phyloP scores from a whole-genome alignment of 2,113 vertebrate genomes.

The Mirounga angustirostris region DNA sequence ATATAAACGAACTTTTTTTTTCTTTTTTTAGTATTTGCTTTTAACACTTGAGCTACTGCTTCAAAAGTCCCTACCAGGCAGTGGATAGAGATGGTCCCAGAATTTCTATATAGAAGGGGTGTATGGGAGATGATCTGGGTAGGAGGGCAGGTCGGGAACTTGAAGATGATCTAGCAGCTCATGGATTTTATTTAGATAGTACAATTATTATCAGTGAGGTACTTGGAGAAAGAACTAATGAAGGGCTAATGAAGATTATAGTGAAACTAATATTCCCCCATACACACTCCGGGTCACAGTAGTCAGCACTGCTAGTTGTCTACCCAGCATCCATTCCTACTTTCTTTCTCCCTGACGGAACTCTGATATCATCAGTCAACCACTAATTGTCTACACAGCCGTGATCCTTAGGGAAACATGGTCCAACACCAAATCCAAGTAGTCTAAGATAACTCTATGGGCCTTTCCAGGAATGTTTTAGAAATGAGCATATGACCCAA shows the following conservation, averaged over 20 bases:
- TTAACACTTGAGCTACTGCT: conserved; percentile 37
- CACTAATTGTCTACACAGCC: conserved; percentile 1
- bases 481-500: background rate
- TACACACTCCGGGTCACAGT: background rate
- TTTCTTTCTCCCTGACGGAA: conserved; percentile 36
- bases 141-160: background rate
- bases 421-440: background rate
- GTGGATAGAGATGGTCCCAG: background rate
- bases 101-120: background rate
- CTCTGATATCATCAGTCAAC: background rate
- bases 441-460: background rate
- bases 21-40: background rate
- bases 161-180: background rate
- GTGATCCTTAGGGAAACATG: background rate
- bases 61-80: background rate
- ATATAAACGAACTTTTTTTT: background rate
- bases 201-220: background rate
- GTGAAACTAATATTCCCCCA: background rate
- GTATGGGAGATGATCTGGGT: background rate
- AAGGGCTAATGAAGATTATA: background rate
- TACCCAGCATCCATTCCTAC: background rate
- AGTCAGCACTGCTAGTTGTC: background rate
- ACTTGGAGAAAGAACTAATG: background rate
- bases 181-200: background rate
- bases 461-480: conserved; percentile 1